phyloP scores from a whole-genome alignment of 2,888 invertebrate genomes.

The Ephialtes manifestator region DNA sequence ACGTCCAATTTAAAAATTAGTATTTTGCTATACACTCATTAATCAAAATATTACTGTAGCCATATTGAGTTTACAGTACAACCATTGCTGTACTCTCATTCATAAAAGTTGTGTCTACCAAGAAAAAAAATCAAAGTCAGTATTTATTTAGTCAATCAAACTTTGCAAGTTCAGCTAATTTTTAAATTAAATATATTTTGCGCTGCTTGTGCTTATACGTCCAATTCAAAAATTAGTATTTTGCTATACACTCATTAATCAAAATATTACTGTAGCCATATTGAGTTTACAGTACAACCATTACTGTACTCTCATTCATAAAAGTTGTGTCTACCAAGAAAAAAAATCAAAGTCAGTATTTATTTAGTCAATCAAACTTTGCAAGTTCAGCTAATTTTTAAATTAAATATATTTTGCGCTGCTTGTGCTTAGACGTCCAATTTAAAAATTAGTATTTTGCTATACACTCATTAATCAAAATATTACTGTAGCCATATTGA shows the following conservation, averaged over 20 bases:
- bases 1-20: background rate
- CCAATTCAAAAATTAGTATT: background rate
- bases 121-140: too few species aligned
- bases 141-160: too few species aligned
- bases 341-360: too few species aligned
- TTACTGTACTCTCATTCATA: slow-evolving; percentile 61
- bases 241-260: background rate
- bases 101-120: slow-evolving; percentile 66
- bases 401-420: slow-evolving; percentile 3
- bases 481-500: slow-evolving; percentile 16
- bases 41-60: slow-evolving; percentile 9
- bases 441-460: background rate
- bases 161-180: too few species aligned
- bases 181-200: background rate
- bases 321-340: slow-evolving; percentile 66
- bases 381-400: background rate
- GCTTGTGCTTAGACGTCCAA: background rate
- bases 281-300: slow-evolving; percentile 26
- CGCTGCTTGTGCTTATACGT: background rate
- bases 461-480: background rate
- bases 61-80: slow-evolving; percentile 16
- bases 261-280: slow-evolving; percentile 9
- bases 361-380: too few species aligned
- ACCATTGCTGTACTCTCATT: slow-evolving; percentile 58
- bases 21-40: background rate